Base-by-base conservation (phyloP, 2,113 vertebrate species). In the Mirza zaza region DNA sequence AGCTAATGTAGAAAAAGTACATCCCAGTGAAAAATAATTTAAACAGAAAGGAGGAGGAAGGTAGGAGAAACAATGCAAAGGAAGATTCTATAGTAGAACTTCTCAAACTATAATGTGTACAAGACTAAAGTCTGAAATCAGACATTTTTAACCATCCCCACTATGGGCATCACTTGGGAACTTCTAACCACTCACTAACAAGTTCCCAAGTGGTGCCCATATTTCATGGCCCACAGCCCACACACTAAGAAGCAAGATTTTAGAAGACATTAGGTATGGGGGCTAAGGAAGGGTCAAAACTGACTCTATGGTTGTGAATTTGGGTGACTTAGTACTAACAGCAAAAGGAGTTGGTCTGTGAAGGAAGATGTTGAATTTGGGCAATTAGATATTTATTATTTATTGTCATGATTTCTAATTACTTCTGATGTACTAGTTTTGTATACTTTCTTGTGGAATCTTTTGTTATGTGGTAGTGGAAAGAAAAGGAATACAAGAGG, bases 261-360 rank as follows among this genome's bases (percentile, higher is more conserved):
- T 29, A 67, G 36, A 81, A 27, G 34, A 71, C 14, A 57, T 36
- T 89, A 57, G 15, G 5, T 42, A 1, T 83, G 13, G 84, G 14
- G 8, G 50, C 21, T 45, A 68, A 59, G 9, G 11, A 4, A 85
- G 13, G 8, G 29, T 89, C 63, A 88, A 93, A 95, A 79, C 12
- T 77, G 25, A 61, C 25, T 34, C 15, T 20, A 52, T 8, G 42
- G 27, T 73, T 55, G 5, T 87, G 71, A 80, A 6, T 96, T 63
- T 79, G 67, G 15, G 55, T 68, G 23, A 95, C 34, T 83, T 91
- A 59, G 27, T 85, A 42, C 25, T 82, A 57, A 29, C 32, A 92
- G 50, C 42, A 89, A 93, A 94, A 96, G 82, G 34, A 89, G 39
- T 23, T 95, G 34, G 55, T 92, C 68, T 87, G 45, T 87, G 52